phyloP scores from a whole-genome alignment of 2,888 invertebrate species.

The Caenorhabditis macrosperma region DNA sequence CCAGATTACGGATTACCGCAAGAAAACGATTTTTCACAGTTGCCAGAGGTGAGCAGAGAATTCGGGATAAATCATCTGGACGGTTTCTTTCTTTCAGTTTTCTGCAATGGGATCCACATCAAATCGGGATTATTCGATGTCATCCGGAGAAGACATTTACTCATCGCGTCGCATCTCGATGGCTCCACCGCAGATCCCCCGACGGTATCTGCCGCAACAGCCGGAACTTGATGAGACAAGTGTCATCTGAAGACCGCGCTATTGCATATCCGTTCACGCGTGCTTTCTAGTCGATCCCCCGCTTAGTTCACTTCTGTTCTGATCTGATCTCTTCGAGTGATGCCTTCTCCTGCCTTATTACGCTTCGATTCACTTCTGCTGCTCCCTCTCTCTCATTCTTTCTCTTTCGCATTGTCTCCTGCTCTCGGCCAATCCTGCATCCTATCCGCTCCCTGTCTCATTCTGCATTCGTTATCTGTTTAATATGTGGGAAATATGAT shows the following conservation, averaged over 20 bases:
- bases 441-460: slow-evolving; percentile 19
- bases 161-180: slow-evolving; percentile 10
- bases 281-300: slow-evolving; percentile 42
- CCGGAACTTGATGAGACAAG: slow-evolving; percentile 51
- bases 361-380: slow-evolving; percentile 17
- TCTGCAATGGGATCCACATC: slow-evolving; percentile 57
- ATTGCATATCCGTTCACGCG: not conserved
- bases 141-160: slow-evolving; percentile 48
- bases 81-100: slow-evolving; percentile 11
- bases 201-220: slow-evolving; percentile 47
- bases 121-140: slow-evolving; percentile 59
- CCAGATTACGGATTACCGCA: slow-evolving; percentile 60
- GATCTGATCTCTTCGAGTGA: slow-evolving; percentile 46
- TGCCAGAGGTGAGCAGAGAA: slow-evolving; percentile 47
- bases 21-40: slow-evolving; percentile 33
- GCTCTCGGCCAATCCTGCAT: slow-evolving; percentile 23
- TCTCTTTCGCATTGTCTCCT: not conserved
- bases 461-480: slow-evolving; percentile 42
- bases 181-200: slow-evolving; percentile 54
- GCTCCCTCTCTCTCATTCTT: not conserved
- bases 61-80: no score
- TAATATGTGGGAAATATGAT: slow-evolving; percentile 49
- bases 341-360: slow-evolving; percentile 48
- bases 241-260: slow-evolving; percentile 30
- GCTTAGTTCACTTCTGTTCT: slow-evolving; percentile 45